phyloP scores from a whole-genome alignment of 2,888 invertebrate species.

The Apoda limacodes region DNA sequence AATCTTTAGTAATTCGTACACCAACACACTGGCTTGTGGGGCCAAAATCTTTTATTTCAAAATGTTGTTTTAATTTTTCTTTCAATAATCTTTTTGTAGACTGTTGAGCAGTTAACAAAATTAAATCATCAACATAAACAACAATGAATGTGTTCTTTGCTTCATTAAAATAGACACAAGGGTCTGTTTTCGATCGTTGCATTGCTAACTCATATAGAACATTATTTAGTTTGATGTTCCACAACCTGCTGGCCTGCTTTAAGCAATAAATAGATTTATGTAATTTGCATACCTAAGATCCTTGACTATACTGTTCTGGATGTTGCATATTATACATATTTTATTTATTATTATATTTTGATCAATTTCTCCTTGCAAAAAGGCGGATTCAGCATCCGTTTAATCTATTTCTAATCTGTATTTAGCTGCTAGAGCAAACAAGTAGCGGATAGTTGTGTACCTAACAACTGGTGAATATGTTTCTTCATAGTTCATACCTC shows the following conservation, averaged over 20 bases:
- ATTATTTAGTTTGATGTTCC: constrained; percentile 14
- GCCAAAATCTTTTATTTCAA: constrained; percentile 16
- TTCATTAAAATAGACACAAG: constrained; percentile 15
- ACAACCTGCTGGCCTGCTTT: constrained; percentile 15
- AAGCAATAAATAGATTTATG: constrained; percentile 9
- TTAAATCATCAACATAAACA: constrained; percentile 19
- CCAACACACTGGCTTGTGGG: constrained; percentile 13
- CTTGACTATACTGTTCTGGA: constrained; percentile 6
- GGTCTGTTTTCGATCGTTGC: constrained; percentile 13
- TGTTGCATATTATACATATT: constrained; percentile 14
- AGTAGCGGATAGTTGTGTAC: constrained; percentile 15
- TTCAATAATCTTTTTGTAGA: constrained; percentile 8
- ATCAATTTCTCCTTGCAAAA: constrained; percentile 15
- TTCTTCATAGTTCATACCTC: constrained; percentile 13
- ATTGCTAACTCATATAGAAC: constrained; percentile 12
- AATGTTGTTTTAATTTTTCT: constrained; percentile 9
- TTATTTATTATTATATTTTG: no score
- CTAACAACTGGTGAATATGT: constrained; percentile 12
- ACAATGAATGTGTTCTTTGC: constrained; percentile 13
- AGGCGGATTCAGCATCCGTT: constrained; percentile 19
- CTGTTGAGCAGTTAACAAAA: constrained; percentile 8
- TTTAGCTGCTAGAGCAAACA: constrained; percentile 13
- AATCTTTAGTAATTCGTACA: constrained; percentile 12
- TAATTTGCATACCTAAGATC: constrained; percentile 7
- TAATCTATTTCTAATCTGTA: constrained; percentile 12